Percentiles rank a stretch among this genome's conserved stretches.
phyloP scores from a whole-genome alignment of 2,888 invertebrate genomes.

The Drosophila emarginata region DNA sequence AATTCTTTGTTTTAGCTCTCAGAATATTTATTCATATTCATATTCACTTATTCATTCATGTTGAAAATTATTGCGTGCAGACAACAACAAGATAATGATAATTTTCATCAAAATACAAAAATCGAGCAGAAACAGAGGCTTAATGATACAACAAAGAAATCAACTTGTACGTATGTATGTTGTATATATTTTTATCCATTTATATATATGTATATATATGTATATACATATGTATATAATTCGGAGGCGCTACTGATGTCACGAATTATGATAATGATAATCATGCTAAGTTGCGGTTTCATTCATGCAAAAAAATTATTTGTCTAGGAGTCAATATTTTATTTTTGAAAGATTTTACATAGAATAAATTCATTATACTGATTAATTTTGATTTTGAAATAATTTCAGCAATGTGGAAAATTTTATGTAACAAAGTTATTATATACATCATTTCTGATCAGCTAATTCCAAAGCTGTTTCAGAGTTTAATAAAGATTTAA shows the following conservation, averaged over 20 bases:
- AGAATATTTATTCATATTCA: constrained; percentile 10
- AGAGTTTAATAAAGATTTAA: no score
- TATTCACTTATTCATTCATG: constrained; percentile 6
- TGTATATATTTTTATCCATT: background rate
- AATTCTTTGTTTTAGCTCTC: background rate
- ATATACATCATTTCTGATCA: no score
- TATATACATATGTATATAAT: constrained; percentile 3
- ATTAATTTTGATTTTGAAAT: no score
- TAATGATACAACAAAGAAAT: constrained; percentile 8
- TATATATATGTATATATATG: constrained; percentile 3
- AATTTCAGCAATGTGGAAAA: no score
- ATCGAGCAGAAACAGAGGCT: constrained; percentile 1
- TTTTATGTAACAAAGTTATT: no score
- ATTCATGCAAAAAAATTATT: no score
- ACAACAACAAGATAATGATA: constrained; percentile 13
- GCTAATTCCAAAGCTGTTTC: no score
- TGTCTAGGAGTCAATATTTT: background rate
- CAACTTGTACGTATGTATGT: no score
- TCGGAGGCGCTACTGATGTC: constrained; percentile 12
- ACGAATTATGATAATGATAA: constrained; percentile 4
- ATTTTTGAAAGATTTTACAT: no score
- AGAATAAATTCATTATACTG: no score
- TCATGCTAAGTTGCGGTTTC: background rate
- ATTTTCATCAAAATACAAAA: constrained; percentile 5
- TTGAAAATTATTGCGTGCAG: constrained; percentile 10